Evolutionary conservation across 2,113 vertebrate genomes (phyloP), one percentile per base, ranked within the genome.

Genomic region (Hemiscyllium ocellatum): DNA sequence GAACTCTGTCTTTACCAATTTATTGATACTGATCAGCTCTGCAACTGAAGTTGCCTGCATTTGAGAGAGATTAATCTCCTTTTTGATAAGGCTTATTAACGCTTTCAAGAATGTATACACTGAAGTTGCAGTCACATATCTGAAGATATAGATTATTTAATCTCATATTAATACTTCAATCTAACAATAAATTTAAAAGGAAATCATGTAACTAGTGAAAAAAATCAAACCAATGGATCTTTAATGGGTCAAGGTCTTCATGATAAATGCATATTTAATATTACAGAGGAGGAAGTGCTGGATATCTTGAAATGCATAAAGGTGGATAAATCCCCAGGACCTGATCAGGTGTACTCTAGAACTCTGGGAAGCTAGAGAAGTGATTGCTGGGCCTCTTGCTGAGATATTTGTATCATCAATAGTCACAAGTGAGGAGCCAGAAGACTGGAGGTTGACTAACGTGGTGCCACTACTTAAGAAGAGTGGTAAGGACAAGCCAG

Each of bases 21-120:
- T 95, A 83, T 96, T 96, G 96, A 96, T 96, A 96, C 96, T 47
- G 33, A 29, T 52, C 50, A 37, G 83, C 47, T 47, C n/a, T 95
- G 85, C 87, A 96, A 95, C 72, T 97, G 96, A 96, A 96, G 96
- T 91, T 80, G 96, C 87, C 95, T 91, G 52, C 95, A 95, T 56
- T 96, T 85, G 96, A 96, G 97, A 96, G 95, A 70, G 37, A 33
- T 91, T 15, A 0, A 12, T 29, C 4, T 61, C 50, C 56, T 66
- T n/a, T 66, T n/a, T 5, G 1, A 20, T 13, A 66, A 91, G 61
- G 17, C 37, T 90, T 68, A 15, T 37, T 66, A 68, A 37, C 33
- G 20, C n/a, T 20, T 83, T 33, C 22, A 66, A 33, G 56, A n/a
- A 68, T 37, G 2, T n/a, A 68, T 33, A 93, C 37, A 37, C n/a